Evolutionary conservation across 2,888 invertebrate genomes (phyloP).

Genomic region (Epinotia brunnichana): DNA sequence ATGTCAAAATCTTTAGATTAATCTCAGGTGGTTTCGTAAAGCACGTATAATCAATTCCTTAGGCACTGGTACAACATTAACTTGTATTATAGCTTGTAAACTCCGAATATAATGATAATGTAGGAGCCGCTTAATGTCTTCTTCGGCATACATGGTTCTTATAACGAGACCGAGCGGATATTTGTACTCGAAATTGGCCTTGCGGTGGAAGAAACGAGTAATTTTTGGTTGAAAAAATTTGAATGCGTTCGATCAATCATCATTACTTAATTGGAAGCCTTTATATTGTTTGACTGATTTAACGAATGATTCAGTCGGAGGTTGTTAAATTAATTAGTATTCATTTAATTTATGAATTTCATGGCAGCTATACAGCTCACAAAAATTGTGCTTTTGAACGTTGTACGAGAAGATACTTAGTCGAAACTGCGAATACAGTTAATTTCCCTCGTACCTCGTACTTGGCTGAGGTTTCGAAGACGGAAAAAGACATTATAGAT

Average conservation of each 20-base stretch:
- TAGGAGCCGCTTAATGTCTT: conserved; percentile 47
- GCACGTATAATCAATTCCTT: conserved; percentile 47
- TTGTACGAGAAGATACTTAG: not conserved
- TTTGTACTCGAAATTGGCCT: conserved; percentile 45
- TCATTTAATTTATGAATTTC: conserved; percentile 27
- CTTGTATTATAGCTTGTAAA: conserved; percentile 47
- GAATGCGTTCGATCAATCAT: conserved; percentile 46
- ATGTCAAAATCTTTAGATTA: conserved; percentile 32
- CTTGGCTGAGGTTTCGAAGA: not conserved
- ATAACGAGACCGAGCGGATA: conserved; percentile 9
- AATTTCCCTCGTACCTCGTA: not conserved
- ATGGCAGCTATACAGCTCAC: no score
- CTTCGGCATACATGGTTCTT: conserved; percentile 44
- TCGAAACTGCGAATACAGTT: not conserved
- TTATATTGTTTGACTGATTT: conserved; percentile 37
- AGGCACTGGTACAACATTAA: conserved; percentile 42
- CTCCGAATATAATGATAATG: conserved; percentile 48
- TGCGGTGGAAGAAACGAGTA: conserved; percentile 37
- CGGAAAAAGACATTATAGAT: not conserved
- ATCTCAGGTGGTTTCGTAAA: conserved; percentile 40
- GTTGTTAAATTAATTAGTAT: conserved; percentile 36
- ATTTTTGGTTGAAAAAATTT: conserved; percentile 40
- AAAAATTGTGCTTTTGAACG: not conserved
- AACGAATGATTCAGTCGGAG: not conserved
- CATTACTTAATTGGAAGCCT: conserved; percentile 46